phyloP scores from a whole-genome alignment of 2,888 invertebrate species.

The Lithosia quadra region DNA sequence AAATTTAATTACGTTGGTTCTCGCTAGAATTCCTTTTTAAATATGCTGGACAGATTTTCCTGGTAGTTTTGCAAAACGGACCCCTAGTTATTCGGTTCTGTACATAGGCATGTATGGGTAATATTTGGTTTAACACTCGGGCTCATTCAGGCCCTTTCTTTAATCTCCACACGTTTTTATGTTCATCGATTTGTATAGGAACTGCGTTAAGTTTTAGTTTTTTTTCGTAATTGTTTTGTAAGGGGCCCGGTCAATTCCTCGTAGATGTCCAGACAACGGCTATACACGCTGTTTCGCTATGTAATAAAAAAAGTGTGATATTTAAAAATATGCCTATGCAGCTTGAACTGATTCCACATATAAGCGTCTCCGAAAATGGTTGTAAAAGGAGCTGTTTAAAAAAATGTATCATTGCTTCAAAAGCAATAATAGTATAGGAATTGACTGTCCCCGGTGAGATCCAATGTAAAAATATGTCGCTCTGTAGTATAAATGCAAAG shows the following conservation, averaged over 20 bases:
- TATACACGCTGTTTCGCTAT: constrained; percentile 61
- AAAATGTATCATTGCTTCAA: constrained; percentile 61
- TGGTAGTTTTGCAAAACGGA: constrained; percentile 49
- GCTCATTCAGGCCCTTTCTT: constrained; percentile 66
- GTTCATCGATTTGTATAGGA: constrained; percentile 79
- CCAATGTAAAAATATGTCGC: constrained; percentile 79
- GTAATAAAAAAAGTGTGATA: constrained; percentile 75
- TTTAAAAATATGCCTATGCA: constrained; percentile 73
- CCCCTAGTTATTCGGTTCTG: constrained; percentile 40
- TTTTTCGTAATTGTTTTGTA: constrained; percentile 66
- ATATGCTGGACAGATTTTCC: constrained; percentile 25
- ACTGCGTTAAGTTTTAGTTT: constrained; percentile 76
- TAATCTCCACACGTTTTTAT: constrained; percentile 66
- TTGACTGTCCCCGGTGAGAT: constrained; percentile 80
- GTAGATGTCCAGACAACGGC: constrained; percentile 47
- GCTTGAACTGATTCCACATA: constrained; percentile 59
- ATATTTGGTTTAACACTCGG: constrained; percentile 45
- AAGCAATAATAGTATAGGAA: constrained; percentile 74
- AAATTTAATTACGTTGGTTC: constrained; percentile 23
- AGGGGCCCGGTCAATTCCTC: constrained; percentile 82
- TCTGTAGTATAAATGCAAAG: constrained; percentile 75
- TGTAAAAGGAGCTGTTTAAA: constrained; percentile 48
- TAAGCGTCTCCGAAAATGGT: constrained; percentile 38
- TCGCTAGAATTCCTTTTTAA: constrained; percentile 37
- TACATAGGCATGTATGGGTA: constrained; percentile 51